phyloP scores from a whole-genome alignment of 2,888 invertebrate species.

The Nectonema munidae region DNA sequence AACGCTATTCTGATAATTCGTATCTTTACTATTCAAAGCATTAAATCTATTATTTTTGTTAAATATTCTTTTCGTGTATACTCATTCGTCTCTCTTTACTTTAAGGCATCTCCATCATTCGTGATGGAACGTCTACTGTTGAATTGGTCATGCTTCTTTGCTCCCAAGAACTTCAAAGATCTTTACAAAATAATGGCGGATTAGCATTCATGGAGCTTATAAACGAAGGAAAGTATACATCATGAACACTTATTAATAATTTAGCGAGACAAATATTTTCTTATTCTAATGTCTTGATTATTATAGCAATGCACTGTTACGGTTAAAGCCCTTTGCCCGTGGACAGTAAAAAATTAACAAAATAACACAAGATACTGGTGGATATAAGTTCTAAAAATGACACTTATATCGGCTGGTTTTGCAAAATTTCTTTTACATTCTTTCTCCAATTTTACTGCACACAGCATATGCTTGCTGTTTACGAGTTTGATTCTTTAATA shows the following conservation, averaged over 20 bases:
- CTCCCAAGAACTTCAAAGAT: conserved; percentile 99
- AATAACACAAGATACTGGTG: too few species aligned
- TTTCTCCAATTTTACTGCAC: too few species aligned
- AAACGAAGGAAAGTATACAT: conserved; percentile 47
- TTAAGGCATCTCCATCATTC: not conserved
- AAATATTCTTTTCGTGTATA: not conserved
- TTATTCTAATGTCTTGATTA: too few species aligned
- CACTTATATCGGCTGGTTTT: too few species aligned
- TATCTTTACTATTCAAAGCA: not conserved
- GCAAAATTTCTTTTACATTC: too few species aligned
- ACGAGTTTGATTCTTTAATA: too few species aligned
- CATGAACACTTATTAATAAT: conserved; percentile 8
- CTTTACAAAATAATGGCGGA: conserved; percentile 92
- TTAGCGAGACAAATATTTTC: not conserved
- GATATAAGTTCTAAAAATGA: too few species aligned
- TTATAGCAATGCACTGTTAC: too few species aligned
- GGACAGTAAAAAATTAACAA: too few species aligned
- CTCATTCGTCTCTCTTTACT: not conserved
- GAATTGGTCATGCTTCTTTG: conserved; percentile 95
- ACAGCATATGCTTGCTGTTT: too few species aligned
- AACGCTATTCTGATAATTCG: not conserved
- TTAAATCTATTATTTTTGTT: conserved; percentile 11
- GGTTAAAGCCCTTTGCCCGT: too few species aligned
- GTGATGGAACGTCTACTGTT: conserved; percentile 43
- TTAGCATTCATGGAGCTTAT: conserved; percentile 95